A percentile compares a stretch with the other conserved stretches of the same genome.
Evolutionary conservation across 2,113 vertebrate species (phyloP).

Genomic region (Myrmecobius fasciatus): DNA sequence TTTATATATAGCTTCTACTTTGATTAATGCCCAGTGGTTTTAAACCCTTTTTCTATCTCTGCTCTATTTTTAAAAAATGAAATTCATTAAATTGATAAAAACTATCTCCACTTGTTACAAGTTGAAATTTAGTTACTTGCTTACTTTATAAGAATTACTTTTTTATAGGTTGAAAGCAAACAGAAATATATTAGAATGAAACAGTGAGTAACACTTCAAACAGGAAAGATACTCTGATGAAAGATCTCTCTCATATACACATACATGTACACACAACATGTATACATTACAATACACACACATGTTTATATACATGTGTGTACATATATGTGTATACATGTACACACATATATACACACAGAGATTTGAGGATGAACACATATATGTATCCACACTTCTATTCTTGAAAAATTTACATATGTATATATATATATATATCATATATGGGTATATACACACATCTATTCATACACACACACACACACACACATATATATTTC

Average conservation of each 20-base stretch:
- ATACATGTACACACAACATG: too few relatives aligned
- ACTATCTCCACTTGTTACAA: background rate
- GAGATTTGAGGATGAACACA: too few relatives aligned
- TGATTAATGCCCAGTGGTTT: background rate
- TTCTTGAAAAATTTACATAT: too few relatives aligned
- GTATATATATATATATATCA: too few relatives aligned
- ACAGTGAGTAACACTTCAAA: background rate
- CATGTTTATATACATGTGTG: too few relatives aligned
- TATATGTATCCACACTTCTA: too few relatives aligned
- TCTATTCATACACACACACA: too few relatives aligned
- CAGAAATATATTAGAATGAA: background rate
- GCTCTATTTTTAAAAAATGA: background rate
- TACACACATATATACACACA: too few relatives aligned
- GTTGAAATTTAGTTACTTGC: too few relatives aligned
- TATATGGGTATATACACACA: too few relatives aligned
- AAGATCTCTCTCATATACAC: background rate
- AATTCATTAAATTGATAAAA: background rate
- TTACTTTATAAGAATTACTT: slow-evolving; percentile 17
- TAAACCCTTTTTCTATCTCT: background rate
- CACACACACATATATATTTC: background rate
- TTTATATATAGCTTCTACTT: background rate
- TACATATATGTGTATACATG: too few relatives aligned
- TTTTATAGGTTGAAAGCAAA: background rate
- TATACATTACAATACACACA: too few relatives aligned
- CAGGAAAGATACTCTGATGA: background rate